These are phyloP conservation scores for Drosophila hawaiiensis DNA, from an alignment of 2,888 invertebrate species.

Conservation along the genomic window DNA sequence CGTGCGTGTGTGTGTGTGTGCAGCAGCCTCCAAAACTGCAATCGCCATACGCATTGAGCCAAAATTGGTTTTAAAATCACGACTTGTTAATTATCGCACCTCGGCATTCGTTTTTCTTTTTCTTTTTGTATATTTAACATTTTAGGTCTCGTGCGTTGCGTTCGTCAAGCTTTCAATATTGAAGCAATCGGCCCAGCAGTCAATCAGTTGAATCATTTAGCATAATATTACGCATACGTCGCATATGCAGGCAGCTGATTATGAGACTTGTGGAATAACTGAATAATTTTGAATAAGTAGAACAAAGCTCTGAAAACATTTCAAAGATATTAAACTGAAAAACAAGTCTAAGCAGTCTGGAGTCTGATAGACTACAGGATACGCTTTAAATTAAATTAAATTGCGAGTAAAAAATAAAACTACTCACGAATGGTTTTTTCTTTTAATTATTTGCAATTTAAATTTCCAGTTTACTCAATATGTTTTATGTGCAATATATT, in stretches of 20 bases:
- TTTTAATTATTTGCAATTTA: background rate
- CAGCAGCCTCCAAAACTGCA: constrained; percentile 72
- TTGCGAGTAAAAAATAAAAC: background rate
- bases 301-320: constrained; percentile 18
- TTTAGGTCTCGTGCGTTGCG: constrained; percentile 33
- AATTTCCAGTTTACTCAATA: background rate
- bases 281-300: constrained; percentile 29
- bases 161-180: constrained; percentile 23
- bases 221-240: constrained; percentile 58
- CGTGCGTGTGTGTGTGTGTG: constrained; percentile 10
- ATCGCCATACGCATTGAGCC: constrained; percentile 60
- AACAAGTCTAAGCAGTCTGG: background rate
- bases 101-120: constrained; percentile 41
- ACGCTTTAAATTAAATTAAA: background rate
- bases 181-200: constrained; percentile 26
- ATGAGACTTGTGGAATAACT: constrained; percentile 19
- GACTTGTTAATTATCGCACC: constrained; percentile 80
- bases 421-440: background rate
- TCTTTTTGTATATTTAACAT: background rate
- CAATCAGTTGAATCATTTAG: constrained; percentile 31
- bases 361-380: background rate
- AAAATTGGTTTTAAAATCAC: constrained; percentile 66
- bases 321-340: constrained; percentile 9
- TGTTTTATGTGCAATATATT: background rate
- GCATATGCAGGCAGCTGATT: constrained; percentile 25